Percentiles rank a stretch among this genome's conserved stretches.
Conservation (phyloP, 2,888 invertebrate species). For the Leptogaster cylindrica region DNA sequence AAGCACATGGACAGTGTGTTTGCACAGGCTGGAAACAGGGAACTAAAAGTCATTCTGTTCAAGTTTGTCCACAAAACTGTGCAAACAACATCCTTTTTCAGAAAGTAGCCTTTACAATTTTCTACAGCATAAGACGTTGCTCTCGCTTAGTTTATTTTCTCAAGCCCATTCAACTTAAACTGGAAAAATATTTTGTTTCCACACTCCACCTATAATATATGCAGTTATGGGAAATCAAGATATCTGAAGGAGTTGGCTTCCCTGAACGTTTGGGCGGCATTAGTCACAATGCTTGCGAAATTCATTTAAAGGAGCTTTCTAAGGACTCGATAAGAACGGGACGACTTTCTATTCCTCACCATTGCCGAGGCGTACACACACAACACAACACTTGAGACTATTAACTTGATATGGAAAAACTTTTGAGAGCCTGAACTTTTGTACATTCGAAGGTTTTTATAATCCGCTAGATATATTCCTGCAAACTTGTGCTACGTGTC, state of each 20-base stretch:
- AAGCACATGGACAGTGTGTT: neutral
- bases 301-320: slow-evolving; percentile 21
- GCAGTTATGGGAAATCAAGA: slow-evolving; percentile 45
- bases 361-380: neutral
- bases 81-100: slow-evolving; percentile 11
- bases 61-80: slow-evolving; percentile 11
- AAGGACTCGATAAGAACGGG: neutral
- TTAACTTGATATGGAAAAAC: slow-evolving; percentile 32
- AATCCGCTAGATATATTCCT: slow-evolving; percentile 25
- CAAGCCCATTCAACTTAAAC: slow-evolving; percentile 16
- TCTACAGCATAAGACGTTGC: neutral
- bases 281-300: neutral
- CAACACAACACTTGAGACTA: slow-evolving; percentile 1
- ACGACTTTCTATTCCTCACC: neutral
- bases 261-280: slow-evolving; percentile 10
- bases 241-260: slow-evolving; percentile 41
- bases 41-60: neutral
- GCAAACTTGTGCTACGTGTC: slow-evolving; percentile 35
- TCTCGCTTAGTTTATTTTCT: neutral
- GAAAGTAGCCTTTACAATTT: neutral
- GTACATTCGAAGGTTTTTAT: slow-evolving; percentile 35
- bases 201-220: slow-evolving; percentile 37
- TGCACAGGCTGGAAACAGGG: neutral
- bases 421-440: slow-evolving; percentile 25
- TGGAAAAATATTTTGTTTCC: slow-evolving; percentile 25